A percentile compares a stretch with the other conserved stretches of the same genome.
These are phyloP conservation scores for Leptopilina myrica DNA, from an alignment of 2,888 invertebrate genomes.

Conservation along the genomic window DNA sequence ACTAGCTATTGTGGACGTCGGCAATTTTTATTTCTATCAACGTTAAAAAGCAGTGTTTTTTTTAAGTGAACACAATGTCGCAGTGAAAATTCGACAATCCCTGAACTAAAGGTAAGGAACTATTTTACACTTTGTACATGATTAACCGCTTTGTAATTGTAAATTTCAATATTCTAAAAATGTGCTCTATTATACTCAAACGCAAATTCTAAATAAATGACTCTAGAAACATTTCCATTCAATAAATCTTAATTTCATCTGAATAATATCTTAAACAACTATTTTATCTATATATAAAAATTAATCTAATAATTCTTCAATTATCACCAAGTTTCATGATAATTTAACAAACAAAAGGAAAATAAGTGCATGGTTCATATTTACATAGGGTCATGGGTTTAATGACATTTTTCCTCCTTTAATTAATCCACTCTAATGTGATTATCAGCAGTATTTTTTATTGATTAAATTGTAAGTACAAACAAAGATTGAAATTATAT, in stretches of 20 bases:
- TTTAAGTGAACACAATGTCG: slow-evolving; percentile 63
- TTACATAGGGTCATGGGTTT: too few relatives aligned
- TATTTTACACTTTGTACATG: slow-evolving; percentile 54
- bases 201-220: neutral
- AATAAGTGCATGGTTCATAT: too few relatives aligned
- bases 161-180: neutral
- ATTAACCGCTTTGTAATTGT: neutral
- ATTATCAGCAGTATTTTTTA: neutral
- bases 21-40: neutral
- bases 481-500: neutral
- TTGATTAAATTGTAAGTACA: neutral
- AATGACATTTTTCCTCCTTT: neutral
- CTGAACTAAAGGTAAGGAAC: slow-evolving; percentile 64
- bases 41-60: slow-evolving; percentile 10
- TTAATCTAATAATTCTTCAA: neutral
- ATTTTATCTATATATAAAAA: neutral
- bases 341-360: too few relatives aligned
- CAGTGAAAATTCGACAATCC: slow-evolving; percentile 64
- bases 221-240: neutral
- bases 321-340: too few relatives aligned
- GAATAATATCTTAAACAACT: too few relatives aligned
- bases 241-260: neutral
- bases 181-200: neutral
- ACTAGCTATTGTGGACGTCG: slow-evolving; percentile 8
- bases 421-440: neutral